Conservation (phyloP, 2,113 vertebrate species). For the Larimichthys crocea region DNA sequence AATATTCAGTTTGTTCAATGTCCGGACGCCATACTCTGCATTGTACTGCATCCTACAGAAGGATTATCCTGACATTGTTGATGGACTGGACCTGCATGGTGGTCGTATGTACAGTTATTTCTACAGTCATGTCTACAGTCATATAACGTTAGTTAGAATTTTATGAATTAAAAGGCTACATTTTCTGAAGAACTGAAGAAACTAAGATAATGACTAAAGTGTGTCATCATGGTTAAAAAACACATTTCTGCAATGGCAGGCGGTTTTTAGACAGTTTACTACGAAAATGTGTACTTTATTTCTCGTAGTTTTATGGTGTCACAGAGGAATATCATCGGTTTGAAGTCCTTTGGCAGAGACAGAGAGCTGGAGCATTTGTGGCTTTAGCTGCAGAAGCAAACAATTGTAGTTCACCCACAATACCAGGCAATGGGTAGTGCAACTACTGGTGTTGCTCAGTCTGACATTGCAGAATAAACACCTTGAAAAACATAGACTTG, state of each 20-base stretch:
- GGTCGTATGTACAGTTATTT: constrained; percentile 74
- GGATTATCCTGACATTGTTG: constrained; percentile 2
- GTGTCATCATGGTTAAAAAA: no score
- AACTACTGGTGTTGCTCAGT: neutral
- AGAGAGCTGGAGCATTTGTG: neutral
- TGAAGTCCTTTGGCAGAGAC: no score
- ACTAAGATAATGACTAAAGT: no score
- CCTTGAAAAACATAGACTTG: neutral
- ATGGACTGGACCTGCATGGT: constrained; percentile 60
- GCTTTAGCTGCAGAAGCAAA: neutral
- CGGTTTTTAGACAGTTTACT: no score
- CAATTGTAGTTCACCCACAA: neutral
- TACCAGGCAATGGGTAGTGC: no score
- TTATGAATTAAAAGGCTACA: neutral
- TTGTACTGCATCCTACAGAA: constrained; percentile 62
- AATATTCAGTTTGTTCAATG: constrained; percentile 53
- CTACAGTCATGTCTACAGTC: neutral
- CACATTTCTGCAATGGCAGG: no score
- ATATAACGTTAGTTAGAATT: neutral
- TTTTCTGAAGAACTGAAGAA: neutral
- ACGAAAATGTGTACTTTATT: neutral
- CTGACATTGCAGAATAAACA: neutral
- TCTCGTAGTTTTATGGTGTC: neutral
- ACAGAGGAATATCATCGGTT: neutral
- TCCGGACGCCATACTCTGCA: constrained; percentile 10